Conservation (phyloP, 2,888 invertebrate genomes). For the Aphodius sticticus region DNA sequence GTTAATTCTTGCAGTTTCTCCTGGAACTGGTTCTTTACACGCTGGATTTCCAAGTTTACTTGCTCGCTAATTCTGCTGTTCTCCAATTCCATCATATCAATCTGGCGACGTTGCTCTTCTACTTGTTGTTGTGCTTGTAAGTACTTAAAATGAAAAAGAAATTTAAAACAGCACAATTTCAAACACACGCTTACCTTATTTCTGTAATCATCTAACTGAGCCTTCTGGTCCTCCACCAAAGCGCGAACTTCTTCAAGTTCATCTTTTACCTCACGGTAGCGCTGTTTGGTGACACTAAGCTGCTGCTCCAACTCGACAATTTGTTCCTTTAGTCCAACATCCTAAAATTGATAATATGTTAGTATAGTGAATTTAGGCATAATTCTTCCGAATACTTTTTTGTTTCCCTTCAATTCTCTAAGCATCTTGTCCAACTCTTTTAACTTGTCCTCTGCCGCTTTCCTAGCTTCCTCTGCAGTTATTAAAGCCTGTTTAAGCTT, state of each 20-base stretch:
- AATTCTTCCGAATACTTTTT: constrained; percentile 47
- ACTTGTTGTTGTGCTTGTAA: constrained; percentile 74
- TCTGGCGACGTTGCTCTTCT: constrained; percentile 74
- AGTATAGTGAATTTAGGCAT: not conserved
- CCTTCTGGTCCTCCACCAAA: constrained; percentile 71
- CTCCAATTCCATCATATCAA: constrained; percentile 77
- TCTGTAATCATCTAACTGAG: constrained; percentile 73
- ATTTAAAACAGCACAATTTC: constrained; percentile 5
- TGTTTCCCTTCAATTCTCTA: constrained; percentile 57
- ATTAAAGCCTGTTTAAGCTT: constrained; percentile 59
- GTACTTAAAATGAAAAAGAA: constrained; percentile 55
- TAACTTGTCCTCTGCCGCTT: constrained; percentile 67
- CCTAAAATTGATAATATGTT: constrained; percentile 36
- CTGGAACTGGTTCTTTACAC: constrained; percentile 76
- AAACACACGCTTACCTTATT: constrained; percentile 63
- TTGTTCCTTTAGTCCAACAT: constrained; percentile 67
- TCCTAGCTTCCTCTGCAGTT: constrained; percentile 61
- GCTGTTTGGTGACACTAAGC: constrained; percentile 62
- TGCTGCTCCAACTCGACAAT: constrained; percentile 69
- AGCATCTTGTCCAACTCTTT: constrained; percentile 66
- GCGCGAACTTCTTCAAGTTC: constrained; percentile 67
- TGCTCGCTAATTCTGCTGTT: constrained; percentile 75
- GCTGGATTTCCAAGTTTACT: constrained; percentile 74
- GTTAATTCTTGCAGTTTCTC: constrained; percentile 75
- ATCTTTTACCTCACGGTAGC: constrained; percentile 67